Percentiles rank a stretch among this genome's conserved stretches.
Conservation (phyloP, 53 echinoderm and acorn worm species). For the Antedon mediterranea region DNA sequence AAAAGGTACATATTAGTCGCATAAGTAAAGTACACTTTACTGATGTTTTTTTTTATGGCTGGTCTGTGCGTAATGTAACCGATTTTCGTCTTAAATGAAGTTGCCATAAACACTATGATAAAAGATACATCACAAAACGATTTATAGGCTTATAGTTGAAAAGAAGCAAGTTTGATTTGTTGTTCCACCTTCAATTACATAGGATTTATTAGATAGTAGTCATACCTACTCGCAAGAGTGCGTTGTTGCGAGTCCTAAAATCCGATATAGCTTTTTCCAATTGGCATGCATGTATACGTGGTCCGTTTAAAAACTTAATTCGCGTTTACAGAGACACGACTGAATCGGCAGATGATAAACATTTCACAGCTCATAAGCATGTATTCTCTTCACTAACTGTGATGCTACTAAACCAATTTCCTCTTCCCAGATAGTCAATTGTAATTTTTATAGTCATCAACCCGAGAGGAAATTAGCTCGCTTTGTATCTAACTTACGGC, state of each 20-base stretch:
- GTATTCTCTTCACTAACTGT: background rate
- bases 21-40: no score
- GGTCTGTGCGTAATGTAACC: no score
- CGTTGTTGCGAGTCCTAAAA: background rate
- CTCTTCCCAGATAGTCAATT: conserved; percentile 1
- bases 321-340: background rate
- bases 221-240: no score
- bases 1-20: no score
- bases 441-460: conserved; percentile 1
- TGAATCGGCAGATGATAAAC: background rate
- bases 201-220: no score
- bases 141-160: no score
- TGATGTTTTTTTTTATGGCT: no score
- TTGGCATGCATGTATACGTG: background rate
- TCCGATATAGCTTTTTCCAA: background rate
- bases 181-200: no score
- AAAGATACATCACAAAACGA: no score
- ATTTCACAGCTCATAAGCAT: background rate
- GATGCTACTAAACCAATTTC: conserved; percentile 1
- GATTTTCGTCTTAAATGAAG: no score
- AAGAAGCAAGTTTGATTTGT: no score
- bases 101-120: no score
- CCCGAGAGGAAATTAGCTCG: background rate
- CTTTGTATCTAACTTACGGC: background rate
- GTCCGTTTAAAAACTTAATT: background rate